Conservation (phyloP, 1,140 invertebrate species). For the Diabrotica virgifera region DNA sequence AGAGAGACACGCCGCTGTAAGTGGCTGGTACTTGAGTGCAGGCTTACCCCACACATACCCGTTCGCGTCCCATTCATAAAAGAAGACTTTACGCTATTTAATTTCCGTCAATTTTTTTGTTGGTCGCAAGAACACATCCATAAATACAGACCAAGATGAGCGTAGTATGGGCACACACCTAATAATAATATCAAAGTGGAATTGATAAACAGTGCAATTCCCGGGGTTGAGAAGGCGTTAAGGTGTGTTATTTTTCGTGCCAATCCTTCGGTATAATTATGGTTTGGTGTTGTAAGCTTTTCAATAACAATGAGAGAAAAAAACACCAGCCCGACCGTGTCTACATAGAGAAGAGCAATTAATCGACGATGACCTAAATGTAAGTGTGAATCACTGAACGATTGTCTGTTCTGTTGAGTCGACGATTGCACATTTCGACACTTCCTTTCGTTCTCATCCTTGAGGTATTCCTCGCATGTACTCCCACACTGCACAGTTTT, state of each 20-base stretch:
- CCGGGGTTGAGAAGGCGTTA: slow-evolving; percentile 10
- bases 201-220: neutral
- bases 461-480: neutral
- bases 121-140: neutral
- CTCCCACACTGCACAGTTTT: too few relatives aligned
- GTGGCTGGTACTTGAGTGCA: too few relatives aligned
- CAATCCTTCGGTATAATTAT: slow-evolving; percentile 18
- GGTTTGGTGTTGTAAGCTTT: slow-evolving; percentile 13
- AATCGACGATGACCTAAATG: slow-evolving; percentile 16
- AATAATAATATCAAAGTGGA: slow-evolving; percentile 6
- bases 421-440: slow-evolving; percentile 10
- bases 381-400: slow-evolving; percentile 12
- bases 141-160: neutral
- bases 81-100: neutral
- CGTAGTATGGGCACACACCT: slow-evolving; percentile 10
- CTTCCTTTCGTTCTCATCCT: slow-evolving; percentile 11
- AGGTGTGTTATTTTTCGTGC: slow-evolving; percentile 18
- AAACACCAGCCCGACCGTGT: slow-evolving; percentile 10
- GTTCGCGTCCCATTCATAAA: neutral
- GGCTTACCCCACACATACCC: neutral
- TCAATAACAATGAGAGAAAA: slow-evolving; percentile 14
- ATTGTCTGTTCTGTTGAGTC: neutral
- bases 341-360: slow-evolving; percentile 12
- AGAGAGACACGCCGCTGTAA: too few relatives aligned
- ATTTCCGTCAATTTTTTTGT: neutral